Base-by-base conservation (phyloP, 2,888 invertebrate genomes). In the Argyresthia goedartella region DNA sequence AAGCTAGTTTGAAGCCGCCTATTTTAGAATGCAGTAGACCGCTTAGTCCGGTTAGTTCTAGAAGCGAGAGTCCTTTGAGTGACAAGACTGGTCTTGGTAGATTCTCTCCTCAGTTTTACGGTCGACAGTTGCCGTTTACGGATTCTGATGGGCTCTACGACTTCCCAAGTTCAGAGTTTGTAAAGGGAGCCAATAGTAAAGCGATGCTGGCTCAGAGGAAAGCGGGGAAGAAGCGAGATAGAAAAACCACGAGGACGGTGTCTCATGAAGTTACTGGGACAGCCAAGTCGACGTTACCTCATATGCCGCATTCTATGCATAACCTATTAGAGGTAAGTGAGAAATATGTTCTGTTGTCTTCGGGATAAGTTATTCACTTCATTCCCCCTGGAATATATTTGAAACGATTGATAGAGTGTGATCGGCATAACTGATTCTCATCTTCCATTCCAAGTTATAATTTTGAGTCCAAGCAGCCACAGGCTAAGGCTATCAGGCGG, bases 71-170 rank as follows among this genome's bases (percentile, higher is more conserved):
- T 74, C 93, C 93, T 9, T 76, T 93, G 49, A 93, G 93, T 72
- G 93, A 93, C 70, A 89, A 90, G 63, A 91, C 91, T 49, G 89
- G 91, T 45, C 73, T 91, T 58, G 90, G 90, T 33, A 79, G 91
- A 53, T 92, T 93, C 73, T 91, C 93, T 3, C 91, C 92, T 0
- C 91, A 91, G 64, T 92, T 92, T 73, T 92, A 92, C 70, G 91
- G 92, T 36, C 88, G 90, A 57, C 88, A 91, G 63, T 71, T 92
- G 54, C 92, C 92, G 13, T 91, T 92, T 64, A 93, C 93, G 11
- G 94, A 94, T 73, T 93, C 93, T 0, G 94, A 94, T 69, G 93
- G 93, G 3, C 76, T 93, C 16, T 93, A 93, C 69, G 93, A 94
- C 71, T 93, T 92, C 66, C 92, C 93, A 4, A 93, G 93, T 69